phyloP scores from a whole-genome alignment of 2,797 vertebrate genomes.

The Rhinatrema bivittatum region DNA sequence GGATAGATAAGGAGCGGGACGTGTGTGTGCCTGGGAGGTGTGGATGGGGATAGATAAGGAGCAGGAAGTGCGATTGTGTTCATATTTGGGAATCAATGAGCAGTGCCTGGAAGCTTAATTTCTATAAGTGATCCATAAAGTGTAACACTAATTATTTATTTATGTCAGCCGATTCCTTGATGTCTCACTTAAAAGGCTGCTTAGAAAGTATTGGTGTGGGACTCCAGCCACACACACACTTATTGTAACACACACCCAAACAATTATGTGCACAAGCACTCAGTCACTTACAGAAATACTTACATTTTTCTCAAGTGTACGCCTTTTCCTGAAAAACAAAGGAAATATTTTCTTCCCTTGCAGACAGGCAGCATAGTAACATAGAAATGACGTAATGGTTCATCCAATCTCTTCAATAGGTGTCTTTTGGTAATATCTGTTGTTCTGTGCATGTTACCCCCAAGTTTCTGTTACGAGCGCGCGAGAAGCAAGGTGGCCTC shows the following conservation, averaged over 20 bases:
- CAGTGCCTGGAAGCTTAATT: not conserved
- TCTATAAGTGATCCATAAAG: not conserved
- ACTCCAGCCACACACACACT: not conserved
- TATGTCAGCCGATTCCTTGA: not conserved
- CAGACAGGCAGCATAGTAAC: too few relatives aligned
- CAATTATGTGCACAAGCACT: not conserved
- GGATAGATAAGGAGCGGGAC: constrained; percentile 26
- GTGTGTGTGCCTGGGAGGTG: constrained; percentile 10
- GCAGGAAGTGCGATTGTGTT: too few relatives aligned
- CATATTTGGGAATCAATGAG: too few relatives aligned
- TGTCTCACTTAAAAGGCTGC: not conserved
- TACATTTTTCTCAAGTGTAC: not conserved
- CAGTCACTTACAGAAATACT: not conserved
- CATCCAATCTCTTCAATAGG: too few relatives aligned
- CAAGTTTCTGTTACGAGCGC: too few relatives aligned
- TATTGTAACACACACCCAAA: not conserved
- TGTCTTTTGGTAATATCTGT: too few relatives aligned
- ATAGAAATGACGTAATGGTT: too few relatives aligned
- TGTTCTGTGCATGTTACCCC: too few relatives aligned
- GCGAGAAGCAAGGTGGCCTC: too few relatives aligned
- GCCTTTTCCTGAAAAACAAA: not conserved
- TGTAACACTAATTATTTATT: not conserved
- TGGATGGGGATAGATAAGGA: too few relatives aligned
- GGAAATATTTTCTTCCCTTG: too few relatives aligned
- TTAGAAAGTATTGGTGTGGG: not conserved